Evolutionary conservation across 2,113 vertebrate species (phyloP).

Genomic region (Misgurnus anguillicaudatus): DNA sequence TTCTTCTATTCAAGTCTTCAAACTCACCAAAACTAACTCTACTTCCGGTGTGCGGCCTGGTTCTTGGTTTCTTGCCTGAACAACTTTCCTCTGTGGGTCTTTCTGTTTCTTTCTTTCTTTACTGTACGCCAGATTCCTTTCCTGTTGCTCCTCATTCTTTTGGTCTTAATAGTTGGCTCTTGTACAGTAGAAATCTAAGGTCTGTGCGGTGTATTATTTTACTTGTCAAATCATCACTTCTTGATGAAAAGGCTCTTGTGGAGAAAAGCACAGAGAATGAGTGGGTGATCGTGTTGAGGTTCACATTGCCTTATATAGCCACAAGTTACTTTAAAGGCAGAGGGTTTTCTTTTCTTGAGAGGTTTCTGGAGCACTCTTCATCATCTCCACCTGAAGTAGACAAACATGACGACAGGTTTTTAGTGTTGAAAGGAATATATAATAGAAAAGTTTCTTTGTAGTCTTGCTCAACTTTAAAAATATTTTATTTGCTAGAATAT

Average conservation of each 20-base stretch:
- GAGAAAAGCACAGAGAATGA: background rate
- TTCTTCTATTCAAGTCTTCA: background rate
- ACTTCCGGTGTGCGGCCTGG: background rate
- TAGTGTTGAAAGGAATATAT: no score
- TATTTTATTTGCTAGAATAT: no score
- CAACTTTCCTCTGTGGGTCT: background rate
- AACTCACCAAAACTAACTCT: slow-evolving; percentile 6
- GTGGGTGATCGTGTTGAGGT: background rate
- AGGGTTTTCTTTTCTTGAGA: no score
- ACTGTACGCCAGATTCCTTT: background rate
- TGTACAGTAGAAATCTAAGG: slow-evolving; percentile 1
- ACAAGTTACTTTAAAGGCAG: no score
- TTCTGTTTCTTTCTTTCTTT: slow-evolving; percentile 10
- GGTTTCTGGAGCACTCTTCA: no score
- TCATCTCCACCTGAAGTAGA: no score
- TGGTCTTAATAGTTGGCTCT: background rate
- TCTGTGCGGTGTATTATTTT: background rate
- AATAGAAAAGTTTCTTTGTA: no score
- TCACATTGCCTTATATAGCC: background rate
- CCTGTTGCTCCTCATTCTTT: slow-evolving; percentile 9
- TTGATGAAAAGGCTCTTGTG: background rate
- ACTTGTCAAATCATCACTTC: background rate
- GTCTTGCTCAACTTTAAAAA: no score
- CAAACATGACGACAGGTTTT: no score
- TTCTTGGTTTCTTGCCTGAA: no score